Conservation (phyloP, 2,113 vertebrate genomes). For the Shinisaurus crocodilurus region DNA sequence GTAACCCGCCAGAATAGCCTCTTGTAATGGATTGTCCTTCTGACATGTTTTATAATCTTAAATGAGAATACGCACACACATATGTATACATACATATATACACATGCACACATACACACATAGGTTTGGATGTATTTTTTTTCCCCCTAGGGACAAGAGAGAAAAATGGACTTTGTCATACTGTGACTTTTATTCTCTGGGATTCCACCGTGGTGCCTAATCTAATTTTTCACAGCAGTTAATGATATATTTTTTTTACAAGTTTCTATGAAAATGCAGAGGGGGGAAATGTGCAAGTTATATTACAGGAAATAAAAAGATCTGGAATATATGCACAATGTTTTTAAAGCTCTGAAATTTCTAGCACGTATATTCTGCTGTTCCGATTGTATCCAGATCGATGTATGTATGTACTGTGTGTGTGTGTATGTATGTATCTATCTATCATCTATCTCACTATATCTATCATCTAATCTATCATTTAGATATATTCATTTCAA, state of each 20-base stretch:
- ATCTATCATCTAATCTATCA: no score
- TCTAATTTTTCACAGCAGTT: conserved; percentile 22
- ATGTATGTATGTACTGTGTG: neutral
- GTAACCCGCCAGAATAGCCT: conserved; percentile 61
- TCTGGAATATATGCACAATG: neutral
- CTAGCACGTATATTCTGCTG: no score
- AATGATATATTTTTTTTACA: conserved; percentile 32
- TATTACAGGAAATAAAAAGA: conserved; percentile 9
- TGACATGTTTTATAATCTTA: conserved; percentile 66
- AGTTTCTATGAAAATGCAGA: conserved; percentile 37
- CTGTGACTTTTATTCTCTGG: conserved; percentile 52
- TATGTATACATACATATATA: no score
- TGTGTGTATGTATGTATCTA: no score
- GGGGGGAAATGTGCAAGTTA: neutral
- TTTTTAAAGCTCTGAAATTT: neutral
- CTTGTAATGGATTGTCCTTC: conserved; percentile 60
- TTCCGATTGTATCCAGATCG: neutral
- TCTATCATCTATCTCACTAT: no score
- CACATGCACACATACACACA: neutral
- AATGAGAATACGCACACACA: conserved; percentile 29
- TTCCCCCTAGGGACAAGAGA: neutral
- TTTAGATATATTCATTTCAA: neutral
- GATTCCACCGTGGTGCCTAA: conserved; percentile 51
- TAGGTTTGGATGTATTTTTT: conserved; percentile 43
- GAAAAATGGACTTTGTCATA: neutral